These are phyloP conservation scores for Drosophila erecta DNA, from an alignment of 1,140 invertebrate species.

Conservation along the genomic window DNA sequence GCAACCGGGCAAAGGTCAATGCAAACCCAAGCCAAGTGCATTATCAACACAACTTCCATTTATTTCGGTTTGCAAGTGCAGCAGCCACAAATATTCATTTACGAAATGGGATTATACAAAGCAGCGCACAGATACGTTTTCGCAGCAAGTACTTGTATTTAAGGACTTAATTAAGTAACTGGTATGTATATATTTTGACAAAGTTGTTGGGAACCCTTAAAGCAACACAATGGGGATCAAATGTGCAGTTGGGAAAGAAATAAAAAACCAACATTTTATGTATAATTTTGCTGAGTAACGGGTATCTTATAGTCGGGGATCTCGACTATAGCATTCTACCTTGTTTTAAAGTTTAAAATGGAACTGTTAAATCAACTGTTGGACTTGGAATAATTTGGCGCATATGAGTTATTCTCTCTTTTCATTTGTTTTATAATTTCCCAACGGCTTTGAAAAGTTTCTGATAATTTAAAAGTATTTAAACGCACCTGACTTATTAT, in stretches of 20 bases:
- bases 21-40: slow-evolving; percentile 8
- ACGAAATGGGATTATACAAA: slow-evolving; percentile 21
- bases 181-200: not conserved
- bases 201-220: not conserved
- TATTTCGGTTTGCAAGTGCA: slow-evolving; percentile 10
- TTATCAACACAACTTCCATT: slow-evolving; percentile 10
- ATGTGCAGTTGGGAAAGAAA: too few relatives aligned
- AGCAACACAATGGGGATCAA: too few relatives aligned
- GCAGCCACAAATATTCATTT: slow-evolving; percentile 39
- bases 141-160: not conserved
- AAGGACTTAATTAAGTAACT: not conserved
- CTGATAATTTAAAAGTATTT: not conserved
- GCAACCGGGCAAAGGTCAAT: slow-evolving; percentile 26
- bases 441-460: too few relatives aligned
- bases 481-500: slow-evolving; percentile 82
- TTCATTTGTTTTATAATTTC: too few relatives aligned
- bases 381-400: too few relatives aligned
- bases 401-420: too few relatives aligned
- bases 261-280: too few relatives aligned
- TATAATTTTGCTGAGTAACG: too few relatives aligned
- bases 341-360: too few relatives aligned
- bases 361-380: too few relatives aligned
- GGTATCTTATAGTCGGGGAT: too few relatives aligned
- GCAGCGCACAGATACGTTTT: slow-evolving; percentile 10
- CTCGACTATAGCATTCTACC: too few relatives aligned